Base-by-base conservation (phyloP, 2,113 vertebrate genomes). In the Brachypteracias leptosomus region DNA sequence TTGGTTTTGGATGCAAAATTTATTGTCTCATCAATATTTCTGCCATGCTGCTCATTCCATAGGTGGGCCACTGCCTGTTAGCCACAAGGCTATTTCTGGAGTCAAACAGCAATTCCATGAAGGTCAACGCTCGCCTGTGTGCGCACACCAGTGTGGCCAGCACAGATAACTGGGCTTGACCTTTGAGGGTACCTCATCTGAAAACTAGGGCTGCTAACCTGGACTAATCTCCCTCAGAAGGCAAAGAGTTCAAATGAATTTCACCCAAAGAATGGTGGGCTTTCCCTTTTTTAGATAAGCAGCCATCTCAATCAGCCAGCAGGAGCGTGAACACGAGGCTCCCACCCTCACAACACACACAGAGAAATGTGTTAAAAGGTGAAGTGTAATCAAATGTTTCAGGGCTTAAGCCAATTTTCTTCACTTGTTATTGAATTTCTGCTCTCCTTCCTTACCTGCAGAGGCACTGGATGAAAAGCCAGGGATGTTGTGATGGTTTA, bases 31-130 rank as follows among this genome's bases (percentile, higher is more conserved):
- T 42, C 79, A 80, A 68, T 7, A 59, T 44, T 84, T 62, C 63
- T 73, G 90, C 17, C 79, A 31, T 24, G 49, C 72, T 46, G 75
- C 57, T 77, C 21, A 51, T 70, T 59, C 59, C 65, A 89, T 16
- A 78, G 88, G 91, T 89, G 86, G 72, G 12, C 49, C 85, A 44
- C 26, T 68, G 85, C 4, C 88, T 68, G 21, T 38, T 44, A 70
- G 62, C 47, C 88, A 14, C 5, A 3, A 6, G 79, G 84, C 80
- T 95, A 75, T 95, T 96, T 95, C 80, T 84, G 89, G 89, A 95
- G 79, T 28, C 4, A 12, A 70, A 66, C 1, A 70, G 92, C 85
- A 82, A 16, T 59, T 57, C 90, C 77, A 26, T 35, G 79, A 55
- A 92, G 95, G 94, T 67, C 78, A 42, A 47, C 2, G 86, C 35